phyloP scores from a whole-genome alignment of 2,797 vertebrate species.

The Anisognathus igniventris region DNA sequence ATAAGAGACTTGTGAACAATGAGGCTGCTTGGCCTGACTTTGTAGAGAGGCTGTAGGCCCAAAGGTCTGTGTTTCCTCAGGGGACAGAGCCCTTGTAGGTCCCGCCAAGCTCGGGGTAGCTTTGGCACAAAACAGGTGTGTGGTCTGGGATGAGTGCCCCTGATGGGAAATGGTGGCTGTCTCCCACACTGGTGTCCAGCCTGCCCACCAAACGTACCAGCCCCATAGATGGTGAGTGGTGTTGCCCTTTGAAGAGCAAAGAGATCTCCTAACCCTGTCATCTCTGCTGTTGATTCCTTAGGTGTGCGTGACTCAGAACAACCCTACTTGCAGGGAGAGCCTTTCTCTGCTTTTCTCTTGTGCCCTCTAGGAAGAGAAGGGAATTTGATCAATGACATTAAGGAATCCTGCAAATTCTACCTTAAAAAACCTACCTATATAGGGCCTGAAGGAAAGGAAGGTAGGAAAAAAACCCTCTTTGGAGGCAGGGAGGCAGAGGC shows the following conservation, averaged over 20 bases:
- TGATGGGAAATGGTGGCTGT: not conserved
- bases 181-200: not conserved
- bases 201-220: not conserved
- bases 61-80: accelerated
- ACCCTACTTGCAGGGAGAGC: not conserved
- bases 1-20: not conserved
- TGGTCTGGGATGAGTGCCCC: not conserved
- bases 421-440: not conserved
- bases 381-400: not conserved
- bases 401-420: not conserved
- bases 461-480: not conserved
- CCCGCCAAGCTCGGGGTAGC: not conserved
- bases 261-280: not conserved
- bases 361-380: not conserved
- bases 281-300: not conserved
- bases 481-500: not conserved
- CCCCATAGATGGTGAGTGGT: not conserved
- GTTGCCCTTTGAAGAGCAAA: not conserved
- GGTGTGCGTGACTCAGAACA: not conserved
- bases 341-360: not conserved
- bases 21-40: not conserved
- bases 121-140: not conserved
- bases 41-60: not conserved
- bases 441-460: not conserved
- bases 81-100: accelerated